Percentiles rank a stretch among this genome's conserved stretches.
phyloP scores from a whole-genome alignment of 2,113 vertebrate species.

The Chamaetylas fuelleborni region DNA sequence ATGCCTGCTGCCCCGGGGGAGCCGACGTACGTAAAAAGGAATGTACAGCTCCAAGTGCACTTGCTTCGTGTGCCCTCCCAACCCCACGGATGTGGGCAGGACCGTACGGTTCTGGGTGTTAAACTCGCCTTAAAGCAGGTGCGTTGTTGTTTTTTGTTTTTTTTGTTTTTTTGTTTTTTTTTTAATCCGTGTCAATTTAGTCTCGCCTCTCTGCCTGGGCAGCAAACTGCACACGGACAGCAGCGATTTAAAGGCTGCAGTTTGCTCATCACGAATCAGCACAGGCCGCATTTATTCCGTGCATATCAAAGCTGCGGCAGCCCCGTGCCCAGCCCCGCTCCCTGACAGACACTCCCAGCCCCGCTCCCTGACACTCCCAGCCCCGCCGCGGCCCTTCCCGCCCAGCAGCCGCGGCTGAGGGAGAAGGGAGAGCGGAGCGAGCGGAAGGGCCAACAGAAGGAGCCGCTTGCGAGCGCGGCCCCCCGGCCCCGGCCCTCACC shows the following conservation, averaged over 20 bases:
- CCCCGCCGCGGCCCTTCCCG: background rate
- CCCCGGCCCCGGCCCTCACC: background rate
- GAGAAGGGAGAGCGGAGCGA: background rate
- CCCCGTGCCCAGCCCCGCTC: background rate
- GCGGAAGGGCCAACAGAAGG: too few relatives aligned
- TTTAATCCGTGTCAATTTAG: background rate
- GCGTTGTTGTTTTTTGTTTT: accelerated
- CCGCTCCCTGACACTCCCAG: background rate
- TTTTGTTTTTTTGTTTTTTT: background rate
- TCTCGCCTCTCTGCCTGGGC: background rate
- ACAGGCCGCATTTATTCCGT: accelerated
- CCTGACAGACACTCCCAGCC: background rate
- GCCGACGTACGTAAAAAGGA: background rate
- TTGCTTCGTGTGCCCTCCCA: background rate
- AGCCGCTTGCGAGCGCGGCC: background rate
- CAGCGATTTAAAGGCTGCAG: background rate
- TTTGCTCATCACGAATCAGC: background rate
- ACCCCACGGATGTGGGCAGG: background rate
- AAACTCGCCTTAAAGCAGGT: background rate
- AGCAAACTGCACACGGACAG: background rate
- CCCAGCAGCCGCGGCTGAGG: background rate
- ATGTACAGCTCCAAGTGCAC: background rate
- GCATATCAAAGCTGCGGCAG: accelerated
- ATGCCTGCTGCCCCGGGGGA: background rate
- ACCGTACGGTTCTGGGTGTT: background rate